Evolutionary conservation across 2,113 vertebrate species (phyloP).

Genomic region (Megaptera novaeangliae): DNA sequence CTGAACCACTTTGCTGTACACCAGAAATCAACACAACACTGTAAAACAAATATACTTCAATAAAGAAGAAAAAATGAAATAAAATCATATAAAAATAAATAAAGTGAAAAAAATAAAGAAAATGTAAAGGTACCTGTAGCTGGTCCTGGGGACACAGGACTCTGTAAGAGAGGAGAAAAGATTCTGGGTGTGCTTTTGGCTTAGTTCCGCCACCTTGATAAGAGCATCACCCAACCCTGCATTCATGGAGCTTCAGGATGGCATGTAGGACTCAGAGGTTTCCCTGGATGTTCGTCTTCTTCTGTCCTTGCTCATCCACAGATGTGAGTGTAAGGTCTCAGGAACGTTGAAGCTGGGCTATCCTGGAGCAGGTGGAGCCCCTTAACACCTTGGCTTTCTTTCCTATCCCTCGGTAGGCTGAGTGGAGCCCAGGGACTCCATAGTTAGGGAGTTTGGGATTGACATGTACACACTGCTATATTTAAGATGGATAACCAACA

Average conservation of each 20-base stretch:
- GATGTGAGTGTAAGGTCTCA: accelerated
- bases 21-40: neutral
- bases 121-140: neutral
- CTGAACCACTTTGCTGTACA: neutral
- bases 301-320: accelerated
- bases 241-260: accelerated
- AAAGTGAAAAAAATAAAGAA: neutral
- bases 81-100: neutral
- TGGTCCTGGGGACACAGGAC: neutral
- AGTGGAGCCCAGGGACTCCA: neutral
- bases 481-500: too few species aligned
- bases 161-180: too few species aligned
- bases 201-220: accelerated
- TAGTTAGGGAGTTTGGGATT: too few species aligned
- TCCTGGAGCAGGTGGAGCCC: accelerated
- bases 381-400: neutral
- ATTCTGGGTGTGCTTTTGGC: accelerated
- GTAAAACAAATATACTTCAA: neutral
- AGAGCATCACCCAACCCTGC: accelerated
- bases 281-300: too few species aligned
- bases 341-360: neutral
- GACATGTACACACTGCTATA: too few species aligned
- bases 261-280: accelerated
- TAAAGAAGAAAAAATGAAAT: neutral
- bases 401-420: accelerated